Base-by-base conservation (phyloP, 2,888 invertebrate genomes). In the Masnerella sp. region DNA sequence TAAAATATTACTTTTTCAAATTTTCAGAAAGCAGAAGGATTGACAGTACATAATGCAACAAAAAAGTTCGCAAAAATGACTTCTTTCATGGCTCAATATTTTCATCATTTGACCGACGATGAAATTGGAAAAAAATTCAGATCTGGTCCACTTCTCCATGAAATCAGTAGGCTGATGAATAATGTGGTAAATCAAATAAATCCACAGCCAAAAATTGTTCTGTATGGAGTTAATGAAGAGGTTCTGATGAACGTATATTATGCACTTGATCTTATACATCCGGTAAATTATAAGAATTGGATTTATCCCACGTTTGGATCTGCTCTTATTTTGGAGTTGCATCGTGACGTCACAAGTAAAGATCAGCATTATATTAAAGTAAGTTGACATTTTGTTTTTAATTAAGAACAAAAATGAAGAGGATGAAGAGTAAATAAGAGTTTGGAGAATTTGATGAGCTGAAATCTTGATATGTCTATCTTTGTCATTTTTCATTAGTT, bases 21-120 rank as follows among this genome's bases (percentile, higher is more conserved):
- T n/a, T 51, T 51, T 18, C 22, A 52, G 38, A 38, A 22, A 15
- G 25, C 52, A 5, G 52, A 22, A 52, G 38, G 36, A 14, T n/a
- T 36, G 15, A 15, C 11, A 18, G 15, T 25, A 11, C 2, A 8
- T n/a, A n/a, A 17, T 17, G 5, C 32, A 15, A 28, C 2, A 8
- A 14, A 47, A 2, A 30, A 28, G n/a, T 32, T 30, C 7, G 5
- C n/a, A 4, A 17, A 9, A n/a, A 3, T 32, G 32, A 3, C 15
- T 5, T 0, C n/a, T 18, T 14, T 17, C n/a, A 11, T 30, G 5
- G 20, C 32, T 1, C 1, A 15, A 4, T 47, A 47, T 9, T 8
- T 30, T 1, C 45, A 47, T 17, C 5, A 3, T 5, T 9, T 28
- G 14, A 9, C 7, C 0, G 30, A 15, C 18, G 45, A 47, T 9